Evolutionary conservation across 1,140 invertebrate genomes (phyloP).

Genomic region (Bradysia coprophila): DNA sequence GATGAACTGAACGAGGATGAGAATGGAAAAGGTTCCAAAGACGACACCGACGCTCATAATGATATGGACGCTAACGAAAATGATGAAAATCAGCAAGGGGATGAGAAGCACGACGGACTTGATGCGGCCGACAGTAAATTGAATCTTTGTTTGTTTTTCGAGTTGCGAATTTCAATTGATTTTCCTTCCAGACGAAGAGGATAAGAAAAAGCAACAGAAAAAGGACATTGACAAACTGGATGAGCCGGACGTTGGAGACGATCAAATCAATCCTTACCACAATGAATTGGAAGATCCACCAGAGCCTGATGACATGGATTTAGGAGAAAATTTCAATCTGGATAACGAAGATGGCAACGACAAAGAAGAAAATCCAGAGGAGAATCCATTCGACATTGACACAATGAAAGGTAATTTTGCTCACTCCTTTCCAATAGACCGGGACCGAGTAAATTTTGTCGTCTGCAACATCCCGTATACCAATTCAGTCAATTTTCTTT

Average conservation of each 20-base stretch:
- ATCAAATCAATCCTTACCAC: constrained; percentile 74
- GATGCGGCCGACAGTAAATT: constrained; percentile 21
- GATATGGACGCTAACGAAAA: constrained; percentile 39
- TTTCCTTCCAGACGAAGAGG: constrained; percentile 9
- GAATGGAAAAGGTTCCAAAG: constrained; percentile 46
- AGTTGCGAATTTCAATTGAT: constrained; percentile 3
- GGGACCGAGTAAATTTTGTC: too few relatives aligned
- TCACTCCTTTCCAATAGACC: too few relatives aligned
- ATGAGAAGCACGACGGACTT: constrained; percentile 25
- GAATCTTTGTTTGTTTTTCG: constrained; percentile 6
- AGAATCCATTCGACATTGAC: constrained; percentile 72
- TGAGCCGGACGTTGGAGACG: constrained; percentile 58
- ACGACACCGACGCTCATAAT: constrained; percentile 43
- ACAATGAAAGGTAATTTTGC: constrained; percentile 34
- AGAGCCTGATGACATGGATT: constrained; percentile 53
- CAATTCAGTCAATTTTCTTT: too few relatives aligned
- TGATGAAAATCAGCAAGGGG: constrained; percentile 30
- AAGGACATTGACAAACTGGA: constrained; percentile 61
- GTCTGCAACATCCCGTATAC: too few relatives aligned
- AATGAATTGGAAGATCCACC: constrained; percentile 52
- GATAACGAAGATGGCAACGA: constrained; percentile 50
- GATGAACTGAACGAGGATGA: constrained; percentile 40
- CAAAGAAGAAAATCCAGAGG: constrained; percentile 36
- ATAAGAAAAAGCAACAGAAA: constrained; percentile 36
- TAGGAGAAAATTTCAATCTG: constrained; percentile 63